Evolutionary conservation across 2,113 vertebrate species (phyloP).

Genomic region (Xenopus laevis): DNA sequence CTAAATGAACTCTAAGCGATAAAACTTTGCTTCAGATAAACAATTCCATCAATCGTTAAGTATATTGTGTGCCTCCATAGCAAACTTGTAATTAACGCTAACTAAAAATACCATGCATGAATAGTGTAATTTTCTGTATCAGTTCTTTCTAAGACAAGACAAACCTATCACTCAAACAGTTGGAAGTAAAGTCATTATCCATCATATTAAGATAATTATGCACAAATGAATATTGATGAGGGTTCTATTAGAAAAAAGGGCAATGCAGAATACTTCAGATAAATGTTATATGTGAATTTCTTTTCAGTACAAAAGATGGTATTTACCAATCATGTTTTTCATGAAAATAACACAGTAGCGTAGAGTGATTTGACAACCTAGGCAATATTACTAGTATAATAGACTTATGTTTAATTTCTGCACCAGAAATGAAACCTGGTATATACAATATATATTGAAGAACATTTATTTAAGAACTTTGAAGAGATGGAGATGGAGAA

Average conservation of each 20-base stretch:
- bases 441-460: too few relatives aligned
- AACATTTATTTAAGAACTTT: too few relatives aligned
- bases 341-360: too few relatives aligned
- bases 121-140: constrained; percentile 71
- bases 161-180: constrained; percentile 76
- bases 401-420: too few relatives aligned
- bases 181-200: constrained; percentile 75
- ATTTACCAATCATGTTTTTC: not conserved
- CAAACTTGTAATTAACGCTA: constrained; percentile 72
- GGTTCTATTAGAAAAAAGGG: constrained; percentile 65
- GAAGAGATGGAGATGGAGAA: too few relatives aligned
- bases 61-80: constrained; percentile 72
- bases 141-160: constrained; percentile 68
- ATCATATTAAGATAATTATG: constrained; percentile 78
- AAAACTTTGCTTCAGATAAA: constrained; percentile 68
- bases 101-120: constrained; percentile 76
- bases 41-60: constrained; percentile 71
- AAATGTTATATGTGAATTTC: constrained; percentile 23
- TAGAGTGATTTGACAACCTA: too few relatives aligned
- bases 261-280: constrained; percentile 30
- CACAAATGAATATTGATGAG: constrained; percentile 79
- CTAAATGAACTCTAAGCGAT: constrained; percentile 20
- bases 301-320: constrained; percentile 11
- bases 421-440: too few relatives aligned
- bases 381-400: too few relatives aligned